Base-by-base conservation (phyloP, 2,113 vertebrate genomes). In the Mesitornis unicolor region DNA sequence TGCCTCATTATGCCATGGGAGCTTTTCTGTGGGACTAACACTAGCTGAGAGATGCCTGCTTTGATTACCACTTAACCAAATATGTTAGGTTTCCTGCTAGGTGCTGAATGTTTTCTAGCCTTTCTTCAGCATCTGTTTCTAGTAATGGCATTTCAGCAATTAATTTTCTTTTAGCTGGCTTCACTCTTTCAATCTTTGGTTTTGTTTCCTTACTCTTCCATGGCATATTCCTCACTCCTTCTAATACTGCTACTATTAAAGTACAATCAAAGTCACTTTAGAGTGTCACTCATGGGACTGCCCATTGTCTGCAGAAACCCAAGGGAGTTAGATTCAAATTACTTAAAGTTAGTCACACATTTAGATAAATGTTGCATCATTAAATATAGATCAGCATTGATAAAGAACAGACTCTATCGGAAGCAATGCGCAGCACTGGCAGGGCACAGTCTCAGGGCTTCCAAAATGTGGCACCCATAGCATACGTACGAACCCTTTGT, bases 401-500 rank as follows among this genome's bases (percentile, higher is more conserved):
- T 13, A 50, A 65, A 38, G 22, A 50, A 31, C 18, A 31, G 42
- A 33, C 12, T 20, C 8, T 18, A 4, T 1, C 2, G 5, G 40
- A 22, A 82, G 9, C 10, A 8, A 8, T 2, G 1, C 15, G 4
- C 9, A 7, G 35, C 42, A 25, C 35, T 3, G 1, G 33, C 54
- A 26, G 16, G 24, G 36, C 78, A 45, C 51, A 22, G 20, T 51
- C 64, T 29, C 10, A 8, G 68, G 63, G 43, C 45, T 25, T 4
- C 9, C 29, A 53, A 61, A 50, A 42, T 9, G 40, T 14, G 69
- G 51, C 50, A 35, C 64, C 38, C 28, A 24, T 10, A 57, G 85
- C 59, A 78, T 35, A 56, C 76, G 38, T 6, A 31, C 1, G 20
- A 80, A 47, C 33, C 38, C 87, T 69, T 56, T 26, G 67, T n/a